Conservation (phyloP, 64 coral and sea anemone species). For the Montipora cactus region DNA sequence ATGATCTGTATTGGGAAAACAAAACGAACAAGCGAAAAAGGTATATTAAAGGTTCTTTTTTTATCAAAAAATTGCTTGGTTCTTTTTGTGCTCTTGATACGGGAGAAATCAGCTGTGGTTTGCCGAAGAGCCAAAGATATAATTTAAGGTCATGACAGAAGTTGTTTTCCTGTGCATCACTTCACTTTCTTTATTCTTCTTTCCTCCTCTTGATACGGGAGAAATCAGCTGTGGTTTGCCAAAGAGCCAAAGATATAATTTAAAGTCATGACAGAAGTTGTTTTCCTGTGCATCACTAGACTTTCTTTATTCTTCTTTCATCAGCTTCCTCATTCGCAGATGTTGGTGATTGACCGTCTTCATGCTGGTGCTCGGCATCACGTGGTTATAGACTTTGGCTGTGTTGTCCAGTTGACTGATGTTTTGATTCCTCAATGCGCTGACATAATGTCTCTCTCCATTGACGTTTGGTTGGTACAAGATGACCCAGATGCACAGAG, state of each 20-base stretch:
- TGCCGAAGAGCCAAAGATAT: no score
- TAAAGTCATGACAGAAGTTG: background rate
- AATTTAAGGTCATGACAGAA: no score
- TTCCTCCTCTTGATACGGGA: background rate
- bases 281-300: background rate
- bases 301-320: background rate
- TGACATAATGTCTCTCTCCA: slow-evolving; percentile 87
- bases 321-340: slow-evolving; percentile 84
- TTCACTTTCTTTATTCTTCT: background rate
- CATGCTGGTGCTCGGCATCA: slow-evolving; percentile 95
- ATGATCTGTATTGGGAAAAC: no score
- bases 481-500: slow-evolving; percentile 92
- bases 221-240: no score
- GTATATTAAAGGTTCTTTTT: no score
- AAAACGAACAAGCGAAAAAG: no score
- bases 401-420: slow-evolving; percentile 87
- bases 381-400: slow-evolving; percentile 96
- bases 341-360: slow-evolving; percentile 92
- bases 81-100: no score
- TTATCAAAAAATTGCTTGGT: no score
- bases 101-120: no score
- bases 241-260: no score
- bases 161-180: background rate
- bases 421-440: slow-evolving; percentile 85
- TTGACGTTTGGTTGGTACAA: slow-evolving; percentile 85